Evolutionary conservation across 2,888 invertebrate species (phyloP).

Genomic region (Choreutis nemorana): DNA sequence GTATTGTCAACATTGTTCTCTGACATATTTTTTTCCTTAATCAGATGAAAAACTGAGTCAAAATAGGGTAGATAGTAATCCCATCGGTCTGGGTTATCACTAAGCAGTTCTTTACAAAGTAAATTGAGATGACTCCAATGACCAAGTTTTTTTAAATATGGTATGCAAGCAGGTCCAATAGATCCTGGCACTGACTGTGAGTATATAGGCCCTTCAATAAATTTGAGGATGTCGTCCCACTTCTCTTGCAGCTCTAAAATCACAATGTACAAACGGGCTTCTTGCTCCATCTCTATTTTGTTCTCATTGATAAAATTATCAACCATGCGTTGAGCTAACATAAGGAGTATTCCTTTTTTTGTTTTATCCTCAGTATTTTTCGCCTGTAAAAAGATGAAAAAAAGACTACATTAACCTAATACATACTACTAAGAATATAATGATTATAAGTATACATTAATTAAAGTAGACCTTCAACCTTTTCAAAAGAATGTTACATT

Average conservation of each 20-base stretch:
- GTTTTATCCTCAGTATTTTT: constrained; percentile 55
- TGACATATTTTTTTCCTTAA: constrained; percentile 32
- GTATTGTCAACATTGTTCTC: constrained; percentile 39
- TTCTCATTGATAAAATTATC: constrained; percentile 86
- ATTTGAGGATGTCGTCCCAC: constrained; percentile 79
- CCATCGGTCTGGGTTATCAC: constrained; percentile 78
- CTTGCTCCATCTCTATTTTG: constrained; percentile 93
- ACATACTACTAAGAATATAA: constrained; percentile 1
- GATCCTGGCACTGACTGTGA: constrained; percentile 73
- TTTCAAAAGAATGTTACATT: too few relatives aligned
- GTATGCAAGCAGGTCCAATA: constrained; percentile 74
- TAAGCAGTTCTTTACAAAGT: constrained; percentile 76
- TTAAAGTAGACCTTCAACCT: too few relatives aligned
- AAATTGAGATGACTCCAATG: constrained; percentile 79
- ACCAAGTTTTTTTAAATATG: constrained; percentile 75
- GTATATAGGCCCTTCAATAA: constrained; percentile 82
- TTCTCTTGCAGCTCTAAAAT: constrained; percentile 80
- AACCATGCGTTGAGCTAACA: constrained; percentile 94
- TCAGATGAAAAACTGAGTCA: constrained; percentile 72
- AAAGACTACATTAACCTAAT: constrained; percentile 3
- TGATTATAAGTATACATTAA: too few relatives aligned
- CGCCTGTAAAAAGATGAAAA: constrained; percentile 27
- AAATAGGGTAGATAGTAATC: constrained; percentile 78
- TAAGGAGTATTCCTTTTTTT: constrained; percentile 76
- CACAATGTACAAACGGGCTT: constrained; percentile 89